Base-by-base conservation (phyloP, 2,113 vertebrate genomes). In the Alethe castanea region DNA sequence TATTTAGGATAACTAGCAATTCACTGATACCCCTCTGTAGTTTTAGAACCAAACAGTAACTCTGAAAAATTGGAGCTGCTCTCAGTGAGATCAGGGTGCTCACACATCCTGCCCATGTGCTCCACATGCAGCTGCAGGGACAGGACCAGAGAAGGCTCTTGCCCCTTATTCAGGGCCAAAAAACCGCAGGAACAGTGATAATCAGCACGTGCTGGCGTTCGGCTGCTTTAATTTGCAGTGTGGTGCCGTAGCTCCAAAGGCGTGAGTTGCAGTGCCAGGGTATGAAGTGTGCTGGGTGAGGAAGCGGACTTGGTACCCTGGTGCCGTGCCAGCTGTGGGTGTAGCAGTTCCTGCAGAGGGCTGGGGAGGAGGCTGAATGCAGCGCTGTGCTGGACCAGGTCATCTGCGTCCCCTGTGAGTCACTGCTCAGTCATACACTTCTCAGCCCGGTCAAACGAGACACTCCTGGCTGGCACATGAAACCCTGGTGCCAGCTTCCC, bases 171-270 rank as follows among this genome's bases (percentile, higher is more conserved):
- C 19, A 9, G 25, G 56, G 38, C 59, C 3, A 14, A 20, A 47
- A 29, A 25, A 1, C 2, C 3, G 10, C 0, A 0, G 59, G 28
- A 57, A 1, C 7, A 12, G 76, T 1, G 0, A 3, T 11, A 36
- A 47, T 29, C 24, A 22, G 66, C 19, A 1, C 33, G 53, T 44
- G 52, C 60, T 66, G 54, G 33, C 54, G 52, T 33, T 42, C 56
- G n/a, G 81, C 77, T 35, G 16, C 77, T 38, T 40, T 8, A 12
- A 14, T 40, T n/a, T 44, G 52, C 36, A 12, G 72, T 0, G 0
- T 22, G 23, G n/a, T 53, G 64, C 54, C 18, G 15, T 17, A 36
- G 53, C 65, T 78, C 26, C 14, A 3, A 3, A 66, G 38, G 50
- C 10, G 38, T 11, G 2, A 47, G 50, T 4, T 9, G 59, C 59